phyloP scores from a whole-genome alignment of 2,888 invertebrate genomes.

The Tenthredo livida region DNA sequence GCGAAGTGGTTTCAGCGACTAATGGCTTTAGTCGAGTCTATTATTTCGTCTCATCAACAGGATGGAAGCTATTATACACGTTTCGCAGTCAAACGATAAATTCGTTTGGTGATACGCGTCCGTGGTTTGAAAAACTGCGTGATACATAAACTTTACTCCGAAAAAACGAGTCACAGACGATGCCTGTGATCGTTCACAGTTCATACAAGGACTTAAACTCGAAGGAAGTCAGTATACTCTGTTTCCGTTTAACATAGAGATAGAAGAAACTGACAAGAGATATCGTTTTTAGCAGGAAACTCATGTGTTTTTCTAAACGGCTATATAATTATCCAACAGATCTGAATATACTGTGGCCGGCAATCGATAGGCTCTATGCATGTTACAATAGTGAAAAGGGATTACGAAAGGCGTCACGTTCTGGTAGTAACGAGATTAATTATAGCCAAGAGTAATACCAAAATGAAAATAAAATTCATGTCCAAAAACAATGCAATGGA shows the following conservation, averaged over 20 bases:
- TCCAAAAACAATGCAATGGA: too few species aligned
- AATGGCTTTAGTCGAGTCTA: slow-evolving; percentile 10
- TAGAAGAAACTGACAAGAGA: background rate
- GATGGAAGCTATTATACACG: slow-evolving; percentile 9
- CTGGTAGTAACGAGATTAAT: background rate
- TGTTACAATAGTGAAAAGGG: background rate
- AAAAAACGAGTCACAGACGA: background rate
- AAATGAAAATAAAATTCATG: background rate
- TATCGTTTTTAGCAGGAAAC: background rate
- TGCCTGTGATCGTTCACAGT: background rate
- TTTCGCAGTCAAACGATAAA: background rate
- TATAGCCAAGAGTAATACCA: background rate
- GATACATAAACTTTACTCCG: background rate
- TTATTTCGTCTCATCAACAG: slow-evolving; percentile 26
- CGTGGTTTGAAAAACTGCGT: background rate
- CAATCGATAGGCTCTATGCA: background rate
- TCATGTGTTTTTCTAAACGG: background rate
- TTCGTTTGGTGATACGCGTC: background rate
- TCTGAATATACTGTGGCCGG: background rate
- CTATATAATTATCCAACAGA: background rate
- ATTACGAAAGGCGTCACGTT: background rate
- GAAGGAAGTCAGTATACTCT: background rate
- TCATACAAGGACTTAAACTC: background rate
- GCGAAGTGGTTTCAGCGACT: slow-evolving; percentile 38
- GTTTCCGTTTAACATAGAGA: background rate